Conservation (phyloP, 2,113 vertebrate species). For the Saccopteryx leptura region DNA sequence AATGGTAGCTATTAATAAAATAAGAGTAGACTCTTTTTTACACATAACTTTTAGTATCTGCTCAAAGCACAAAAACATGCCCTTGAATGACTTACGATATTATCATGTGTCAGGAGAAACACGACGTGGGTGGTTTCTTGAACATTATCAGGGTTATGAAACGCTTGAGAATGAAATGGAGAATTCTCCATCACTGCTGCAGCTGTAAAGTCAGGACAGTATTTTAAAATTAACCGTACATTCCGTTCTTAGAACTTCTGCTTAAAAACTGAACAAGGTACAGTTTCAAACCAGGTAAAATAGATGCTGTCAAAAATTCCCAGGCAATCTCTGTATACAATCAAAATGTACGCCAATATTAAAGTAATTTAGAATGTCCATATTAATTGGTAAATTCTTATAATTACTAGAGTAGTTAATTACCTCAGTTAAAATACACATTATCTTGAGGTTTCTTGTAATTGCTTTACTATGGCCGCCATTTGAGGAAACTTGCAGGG, state of each 20-base stretch:
- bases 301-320: neutral
- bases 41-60: neutral
- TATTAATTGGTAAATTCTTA: neutral
- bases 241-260: slow-evolving; percentile 37
- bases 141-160: neutral
- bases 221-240: slow-evolving; percentile 10
- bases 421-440: slow-evolving; percentile 14
- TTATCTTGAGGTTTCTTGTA: slow-evolving; percentile 15
- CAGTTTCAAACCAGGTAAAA: slow-evolving; percentile 36
- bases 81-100: neutral
- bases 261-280: neutral
- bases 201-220: neutral
- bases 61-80: neutral
- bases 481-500: neutral
- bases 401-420: neutral
- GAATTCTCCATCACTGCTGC: neutral
- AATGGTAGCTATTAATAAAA: slow-evolving; percentile 50
- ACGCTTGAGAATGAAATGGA: neutral
- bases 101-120: slow-evolving; percentile 25
- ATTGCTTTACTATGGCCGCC: neutral
- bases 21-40: slow-evolving; percentile 40
- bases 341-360: neutral
- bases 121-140: neutral
- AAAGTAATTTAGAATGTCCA: neutral
- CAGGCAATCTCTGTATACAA: neutral